A percentile compares a stretch with the other conserved stretches of the same genome.
phyloP scores from a whole-genome alignment of 1,140 invertebrate species.

The Theocolax elegans region DNA sequence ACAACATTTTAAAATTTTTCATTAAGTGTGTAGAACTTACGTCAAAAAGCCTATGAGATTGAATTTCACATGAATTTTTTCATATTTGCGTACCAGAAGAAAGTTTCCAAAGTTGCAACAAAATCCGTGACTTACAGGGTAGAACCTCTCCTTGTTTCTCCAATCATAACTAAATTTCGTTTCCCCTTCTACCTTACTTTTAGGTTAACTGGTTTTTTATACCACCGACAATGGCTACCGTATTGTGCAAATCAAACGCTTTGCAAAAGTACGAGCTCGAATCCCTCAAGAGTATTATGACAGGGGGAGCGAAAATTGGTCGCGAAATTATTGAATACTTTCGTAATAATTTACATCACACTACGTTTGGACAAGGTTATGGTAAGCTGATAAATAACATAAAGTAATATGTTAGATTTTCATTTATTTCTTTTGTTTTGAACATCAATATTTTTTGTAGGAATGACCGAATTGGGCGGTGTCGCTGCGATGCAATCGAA shows the following conservation, averaged over 20 bases:
- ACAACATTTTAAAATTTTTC: no score
- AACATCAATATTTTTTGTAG: no score
- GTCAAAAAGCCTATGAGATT: no score
- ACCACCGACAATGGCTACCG: neutral
- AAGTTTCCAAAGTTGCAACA: no score
- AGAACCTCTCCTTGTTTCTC: no score
- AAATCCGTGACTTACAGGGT: no score
- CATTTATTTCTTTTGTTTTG: neutral
- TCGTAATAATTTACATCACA: neutral
- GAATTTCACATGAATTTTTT: no score
- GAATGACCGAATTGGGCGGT: constrained; percentile 30
- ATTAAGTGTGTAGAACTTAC: no score
- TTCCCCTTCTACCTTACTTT: neutral
- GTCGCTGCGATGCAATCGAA: neutral
- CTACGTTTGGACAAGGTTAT: constrained; percentile 3
- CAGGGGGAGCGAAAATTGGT: constrained; percentile 19
- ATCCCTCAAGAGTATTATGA: neutral
- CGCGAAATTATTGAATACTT: constrained; percentile 9
- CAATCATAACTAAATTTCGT: neutral
- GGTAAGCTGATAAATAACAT: constrained; percentile 24
- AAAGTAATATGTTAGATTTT: neutral
- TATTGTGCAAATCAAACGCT: constrained; percentile 7
- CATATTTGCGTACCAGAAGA: no score
- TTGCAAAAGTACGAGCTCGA: constrained; percentile 17
- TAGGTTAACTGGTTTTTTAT: constrained; percentile 15